Base-by-base conservation (phyloP, 2,888 invertebrate genomes). In the Elmis aenea region DNA sequence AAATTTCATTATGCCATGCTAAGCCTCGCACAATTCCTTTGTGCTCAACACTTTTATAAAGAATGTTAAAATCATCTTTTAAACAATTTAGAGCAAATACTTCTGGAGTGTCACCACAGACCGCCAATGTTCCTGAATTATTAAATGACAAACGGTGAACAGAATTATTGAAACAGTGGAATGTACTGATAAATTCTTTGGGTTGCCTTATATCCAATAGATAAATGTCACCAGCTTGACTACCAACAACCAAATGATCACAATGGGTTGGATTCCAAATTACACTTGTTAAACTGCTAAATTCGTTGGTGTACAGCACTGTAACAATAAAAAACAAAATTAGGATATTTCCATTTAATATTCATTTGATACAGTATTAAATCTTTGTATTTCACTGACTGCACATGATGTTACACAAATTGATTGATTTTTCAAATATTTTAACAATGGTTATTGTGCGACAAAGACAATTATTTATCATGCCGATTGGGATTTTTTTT, bases 21-120 rank as follows among this genome's bases (percentile, higher is more conserved):
- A 79, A 50, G 21, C 74, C 77, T 42, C 74, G 69, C 6, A 77
- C 75, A 57, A 74, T 72, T 48, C 73, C 75, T 12, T 39, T 51
- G 53, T 79, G 79, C 13, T 61, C 52, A 12, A 61, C 54, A 52
- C 70, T 68, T 43, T 64, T 62, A 49, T 73, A 74, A 39, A 69
- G 42, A 10, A 54, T 47, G 33, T 59, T 51, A 18, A 67, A 54
- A 21, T 63, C 48, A 18, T 60, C 56, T 16, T 59, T 52, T 32
- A 58, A 51, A 27, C 53, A 57, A 49, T 72, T 68, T 22, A 73
- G 51, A 9, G 75, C 61, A 52, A 69, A 62, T 4, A 76, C 59
- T 26, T 58, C 55, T 28, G 57, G 59, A 14, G 64, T 62, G 52
- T 76, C 71, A 26, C 70, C 70, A 59, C 72, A 73, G 31, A 69